A percentile compares a stretch with the other conserved stretches of the same genome.
phyloP scores from a whole-genome alignment of 2,888 invertebrate species.

The Tricholauxania praeusta region DNA sequence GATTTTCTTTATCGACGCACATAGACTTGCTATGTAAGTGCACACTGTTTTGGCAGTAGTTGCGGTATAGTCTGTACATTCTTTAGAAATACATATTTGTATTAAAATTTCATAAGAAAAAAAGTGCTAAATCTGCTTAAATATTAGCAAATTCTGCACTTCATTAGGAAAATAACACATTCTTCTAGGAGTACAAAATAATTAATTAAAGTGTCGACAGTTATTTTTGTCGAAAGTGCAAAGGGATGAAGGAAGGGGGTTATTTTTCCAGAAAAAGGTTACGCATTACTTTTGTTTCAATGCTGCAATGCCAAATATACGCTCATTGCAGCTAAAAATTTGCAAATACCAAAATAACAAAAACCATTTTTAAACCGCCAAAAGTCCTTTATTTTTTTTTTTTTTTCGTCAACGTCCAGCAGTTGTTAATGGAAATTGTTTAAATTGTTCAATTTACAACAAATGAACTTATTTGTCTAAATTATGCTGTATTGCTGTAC shows the following conservation, averaged over 20 bases:
- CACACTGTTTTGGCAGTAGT: background rate
- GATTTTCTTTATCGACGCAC: background rate
- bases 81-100: no score
- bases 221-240: slow-evolving; percentile 54
- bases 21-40: background rate
- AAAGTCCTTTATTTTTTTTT: background rate
- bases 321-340: background rate
- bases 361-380: background rate
- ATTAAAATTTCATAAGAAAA: no score
- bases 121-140: background rate
- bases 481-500: no score
- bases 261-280: no score
- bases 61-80: background rate
- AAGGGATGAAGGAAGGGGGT: no score
- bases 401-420: background rate
- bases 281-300: no score
- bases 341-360: background rate
- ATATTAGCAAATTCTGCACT: background rate
- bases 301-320: no score
- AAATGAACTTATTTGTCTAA: slow-evolving; percentile 33
- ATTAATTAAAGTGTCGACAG: slow-evolving; percentile 68
- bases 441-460: slow-evolving; percentile 51
- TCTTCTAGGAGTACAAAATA: slow-evolving; percentile 14
- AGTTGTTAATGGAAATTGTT: slow-evolving; percentile 64
- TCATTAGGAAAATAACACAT: slow-evolving; percentile 14